Percentiles rank a stretch among this genome's conserved stretches.
These are phyloP conservation scores for Muscicapa striata DNA, from an alignment of 2,797 vertebrate genomes.

Conservation along the genomic window DNA sequence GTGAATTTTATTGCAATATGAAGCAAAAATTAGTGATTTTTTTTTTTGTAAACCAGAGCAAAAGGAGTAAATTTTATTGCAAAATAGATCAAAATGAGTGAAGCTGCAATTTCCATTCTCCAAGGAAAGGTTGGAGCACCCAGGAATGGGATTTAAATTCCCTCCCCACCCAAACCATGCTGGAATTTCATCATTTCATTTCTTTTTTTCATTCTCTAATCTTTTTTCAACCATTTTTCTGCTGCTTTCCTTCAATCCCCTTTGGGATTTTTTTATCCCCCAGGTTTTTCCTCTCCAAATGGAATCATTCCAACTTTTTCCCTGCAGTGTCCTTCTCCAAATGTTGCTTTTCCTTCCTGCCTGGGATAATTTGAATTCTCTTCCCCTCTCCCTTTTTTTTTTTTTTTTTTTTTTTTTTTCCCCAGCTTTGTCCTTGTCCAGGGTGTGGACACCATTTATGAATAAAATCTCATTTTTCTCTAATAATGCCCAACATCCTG, in stretches of 20 bases:
- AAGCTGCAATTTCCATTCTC: too few relatives aligned
- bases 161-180: too few relatives aligned
- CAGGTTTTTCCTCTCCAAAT: background rate
- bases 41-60: too few relatives aligned
- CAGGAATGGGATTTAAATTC: background rate
- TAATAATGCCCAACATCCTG: background rate
- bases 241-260: background rate
- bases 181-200: rapidly evolving
- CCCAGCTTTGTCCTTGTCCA: background rate
- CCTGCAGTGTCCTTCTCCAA: background rate
- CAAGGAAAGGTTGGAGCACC: too few relatives aligned
- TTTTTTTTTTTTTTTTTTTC: background rate
- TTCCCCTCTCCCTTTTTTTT: background rate
- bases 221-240: background rate
- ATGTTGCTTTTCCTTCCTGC: background rate
- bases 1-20: background rate
- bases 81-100: too few relatives aligned
- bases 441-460: rapidly evolving
- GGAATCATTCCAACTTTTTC: background rate
- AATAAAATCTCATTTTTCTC: background rate
- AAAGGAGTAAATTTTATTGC: too few relatives aligned
- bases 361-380: background rate
- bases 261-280: background rate
- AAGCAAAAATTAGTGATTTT: background rate
- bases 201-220: background rate